A percentile compares a stretch with the other conserved stretches of the same genome.
phyloP scores from a whole-genome alignment of 2,113 vertebrate genomes.

The Rhinoderma darwinii region DNA sequence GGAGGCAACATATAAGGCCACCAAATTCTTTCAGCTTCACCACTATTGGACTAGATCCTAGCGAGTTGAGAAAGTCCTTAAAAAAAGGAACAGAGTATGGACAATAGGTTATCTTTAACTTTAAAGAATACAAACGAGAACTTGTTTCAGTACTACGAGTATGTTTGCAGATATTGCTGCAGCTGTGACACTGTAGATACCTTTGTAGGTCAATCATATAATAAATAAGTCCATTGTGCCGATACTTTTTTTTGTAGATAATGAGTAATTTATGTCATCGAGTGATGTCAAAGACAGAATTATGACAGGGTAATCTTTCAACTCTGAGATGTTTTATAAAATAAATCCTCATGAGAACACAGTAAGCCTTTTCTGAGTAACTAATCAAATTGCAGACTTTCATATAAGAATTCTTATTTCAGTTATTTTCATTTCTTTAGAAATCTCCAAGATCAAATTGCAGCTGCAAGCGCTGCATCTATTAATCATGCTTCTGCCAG shows the following conservation, averaged over 20 bases:
- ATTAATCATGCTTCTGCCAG: conserved; percentile 89
- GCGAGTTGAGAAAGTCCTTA: background rate
- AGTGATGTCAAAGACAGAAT: conserved; percentile 36
- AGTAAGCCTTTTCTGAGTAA: conserved; percentile 54
- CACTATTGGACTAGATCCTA: background rate
- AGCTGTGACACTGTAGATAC: background rate
- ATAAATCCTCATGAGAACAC: conserved; percentile 35
- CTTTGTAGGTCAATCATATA: conserved; percentile 1
- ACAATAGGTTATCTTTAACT: background rate
- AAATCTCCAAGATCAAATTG: conserved; percentile 82
- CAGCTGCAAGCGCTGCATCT: conserved; percentile 94
- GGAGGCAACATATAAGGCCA: background rate
- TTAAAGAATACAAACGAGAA: background rate
- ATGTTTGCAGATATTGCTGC: background rate
- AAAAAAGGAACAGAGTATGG: background rate
- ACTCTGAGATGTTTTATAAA: conserved; percentile 26
- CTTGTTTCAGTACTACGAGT: background rate
- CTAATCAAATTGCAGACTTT: conserved; percentile 57
- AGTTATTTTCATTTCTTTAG: conserved; percentile 72
- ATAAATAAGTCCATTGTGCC: conserved; percentile 14
- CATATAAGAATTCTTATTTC: conserved; percentile 56
- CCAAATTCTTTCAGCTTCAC: background rate
- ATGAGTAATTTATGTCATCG: conserved; percentile 30
- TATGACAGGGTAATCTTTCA: conserved; percentile 53
- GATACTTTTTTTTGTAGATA: conserved; percentile 9